A percentile compares a stretch with the other conserved stretches of the same genome.
Evolutionary conservation across 2,113 vertebrate genomes (phyloP).

Genomic region (Cochlearius cochlearius): DNA sequence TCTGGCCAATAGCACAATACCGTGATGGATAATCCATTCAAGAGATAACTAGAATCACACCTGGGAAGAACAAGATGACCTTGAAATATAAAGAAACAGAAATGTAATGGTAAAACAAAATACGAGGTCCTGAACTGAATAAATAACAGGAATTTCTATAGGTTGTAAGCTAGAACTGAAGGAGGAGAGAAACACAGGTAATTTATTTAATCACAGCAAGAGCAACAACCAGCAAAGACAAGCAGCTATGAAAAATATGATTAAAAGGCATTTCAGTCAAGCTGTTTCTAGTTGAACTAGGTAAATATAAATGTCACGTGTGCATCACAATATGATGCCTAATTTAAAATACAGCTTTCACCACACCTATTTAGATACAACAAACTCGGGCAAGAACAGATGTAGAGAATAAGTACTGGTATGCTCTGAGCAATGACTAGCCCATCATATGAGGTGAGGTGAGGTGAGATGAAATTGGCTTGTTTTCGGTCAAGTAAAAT

Average conservation of each 20-base stretch:
- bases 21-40: not conserved
- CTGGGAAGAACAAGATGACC: not conserved
- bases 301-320: not conserved
- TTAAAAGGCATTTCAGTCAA: not conserved
- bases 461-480: not conserved
- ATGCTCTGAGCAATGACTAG: not conserved
- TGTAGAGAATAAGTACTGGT: not conserved
- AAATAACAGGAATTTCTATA: not conserved
- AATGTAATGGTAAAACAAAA: not conserved
- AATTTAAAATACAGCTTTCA: not conserved
- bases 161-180: not conserved
- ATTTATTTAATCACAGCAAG: not conserved
- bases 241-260: not conserved
- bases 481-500: not conserved
- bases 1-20: not conserved
- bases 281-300: not conserved
- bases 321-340: not conserved
- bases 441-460: not conserved
- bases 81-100: not conserved
- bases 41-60: not conserved
- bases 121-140: not conserved
- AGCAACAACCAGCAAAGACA: not conserved
- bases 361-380: not conserved
- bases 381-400: not conserved
- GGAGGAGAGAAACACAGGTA: not conserved